phyloP scores from a whole-genome alignment of 92 coral and sea anemone genomes.

The Epizoanthus stellaris region DNA sequence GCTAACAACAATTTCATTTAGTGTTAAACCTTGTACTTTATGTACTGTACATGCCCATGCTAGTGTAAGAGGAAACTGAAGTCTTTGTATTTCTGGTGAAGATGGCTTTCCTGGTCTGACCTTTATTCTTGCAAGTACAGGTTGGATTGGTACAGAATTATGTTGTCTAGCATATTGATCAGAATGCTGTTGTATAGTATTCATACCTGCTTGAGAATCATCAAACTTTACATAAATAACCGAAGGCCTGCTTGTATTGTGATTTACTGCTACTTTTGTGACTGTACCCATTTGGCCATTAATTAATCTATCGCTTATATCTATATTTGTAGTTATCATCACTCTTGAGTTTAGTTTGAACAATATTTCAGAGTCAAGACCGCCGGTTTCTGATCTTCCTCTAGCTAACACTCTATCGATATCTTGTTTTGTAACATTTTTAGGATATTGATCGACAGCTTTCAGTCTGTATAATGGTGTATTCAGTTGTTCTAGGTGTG shows the following conservation, averaged over 20 bases:
- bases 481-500: constrained; percentile 43
- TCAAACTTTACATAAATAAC: constrained; percentile 48
- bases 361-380: constrained; percentile 49
- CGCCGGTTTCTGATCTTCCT: constrained; percentile 51
- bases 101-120: constrained; percentile 61
- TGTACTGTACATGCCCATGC: constrained; percentile 75
- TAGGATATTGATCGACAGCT: constrained; percentile 60
- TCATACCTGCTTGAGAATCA: constrained; percentile 32
- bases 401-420: constrained; percentile 39
- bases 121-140: constrained; percentile 65
- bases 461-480: constrained; percentile 38
- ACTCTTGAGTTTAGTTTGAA: constrained; percentile 47
- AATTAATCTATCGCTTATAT: constrained; percentile 45
- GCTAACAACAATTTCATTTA: constrained; percentile 64
- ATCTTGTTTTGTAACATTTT: constrained; percentile 50
- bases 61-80: constrained; percentile 66
- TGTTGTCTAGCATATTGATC: constrained; percentile 38
- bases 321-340: constrained; percentile 47
- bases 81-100: constrained; percentile 69
- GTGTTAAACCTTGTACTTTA: constrained; percentile 65
- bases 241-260: constrained; percentile 21
- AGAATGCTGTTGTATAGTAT: constrained; percentile 11
- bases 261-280: constrained; percentile 25
- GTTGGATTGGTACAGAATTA: constrained; percentile 64
- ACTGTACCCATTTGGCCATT: constrained; percentile 56